Conservation (phyloP, 2,797 vertebrate species). For the Enteromius argenteus region DNA sequence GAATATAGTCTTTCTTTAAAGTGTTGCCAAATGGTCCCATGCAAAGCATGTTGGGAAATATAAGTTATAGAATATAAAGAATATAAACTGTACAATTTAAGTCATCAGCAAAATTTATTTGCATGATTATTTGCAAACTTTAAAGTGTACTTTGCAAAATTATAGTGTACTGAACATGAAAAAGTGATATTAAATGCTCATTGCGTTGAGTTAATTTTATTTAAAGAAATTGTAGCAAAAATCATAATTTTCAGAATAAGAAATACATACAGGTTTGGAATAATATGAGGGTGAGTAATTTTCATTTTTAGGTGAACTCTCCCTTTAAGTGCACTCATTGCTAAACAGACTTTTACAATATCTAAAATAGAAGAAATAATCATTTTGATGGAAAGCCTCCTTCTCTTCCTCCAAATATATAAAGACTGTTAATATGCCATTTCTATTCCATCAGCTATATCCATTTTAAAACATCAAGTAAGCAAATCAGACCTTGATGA, state of each 20-base stretch:
- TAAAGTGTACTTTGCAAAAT: too few species aligned
- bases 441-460: conserved; percentile 30
- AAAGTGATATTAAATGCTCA: not conserved
- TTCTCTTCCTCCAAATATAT: not conserved
- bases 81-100: too few species aligned
- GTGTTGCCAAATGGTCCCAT: not conserved
- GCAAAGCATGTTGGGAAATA: not conserved
- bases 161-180: not conserved
- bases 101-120: not conserved
- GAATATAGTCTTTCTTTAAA: not conserved
- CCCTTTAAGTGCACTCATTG: not conserved
- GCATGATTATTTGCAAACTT: not conserved
- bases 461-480: conserved; percentile 39
- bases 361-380: not conserved
- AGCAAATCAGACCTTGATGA: conserved; percentile 44
- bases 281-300: not conserved
- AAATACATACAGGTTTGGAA: not conserved
- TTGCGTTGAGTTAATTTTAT: not conserved
- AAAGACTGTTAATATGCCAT: conserved; percentile 32
- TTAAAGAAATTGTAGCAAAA: not conserved
- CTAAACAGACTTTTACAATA: not conserved
- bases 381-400: conserved; percentile 1
- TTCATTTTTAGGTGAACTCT: not conserved
- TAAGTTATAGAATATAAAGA: not conserved
- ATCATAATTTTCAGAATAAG: not conserved